Conservation (phyloP, 1,140 invertebrate species). For the Druon quercuslanigerum region DNA sequence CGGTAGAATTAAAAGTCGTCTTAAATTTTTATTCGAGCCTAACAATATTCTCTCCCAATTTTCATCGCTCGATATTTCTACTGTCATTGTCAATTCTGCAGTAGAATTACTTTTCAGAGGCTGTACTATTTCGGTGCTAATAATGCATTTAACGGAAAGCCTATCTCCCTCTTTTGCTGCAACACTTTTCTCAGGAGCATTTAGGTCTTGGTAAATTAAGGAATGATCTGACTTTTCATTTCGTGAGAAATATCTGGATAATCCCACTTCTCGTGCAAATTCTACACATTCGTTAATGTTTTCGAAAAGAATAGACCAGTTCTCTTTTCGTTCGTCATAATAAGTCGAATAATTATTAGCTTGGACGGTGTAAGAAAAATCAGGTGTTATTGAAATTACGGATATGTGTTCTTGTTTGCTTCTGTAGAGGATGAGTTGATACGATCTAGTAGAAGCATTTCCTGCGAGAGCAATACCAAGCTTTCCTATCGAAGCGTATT, state of each 20-base stretch:
- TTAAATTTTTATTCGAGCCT: constrained; percentile 52
- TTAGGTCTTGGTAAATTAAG: constrained; percentile 63
- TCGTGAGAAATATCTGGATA: constrained; percentile 61
- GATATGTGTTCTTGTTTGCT: constrained; percentile 66
- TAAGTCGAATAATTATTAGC: constrained; percentile 69
- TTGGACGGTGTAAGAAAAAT: constrained; percentile 65
- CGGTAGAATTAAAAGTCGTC: constrained; percentile 63
- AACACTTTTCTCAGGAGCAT: constrained; percentile 44
- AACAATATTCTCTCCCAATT: constrained; percentile 66
- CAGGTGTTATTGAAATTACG: constrained; percentile 56
- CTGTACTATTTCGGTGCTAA: constrained; percentile 59
- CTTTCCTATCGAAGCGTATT: constrained; percentile 64
- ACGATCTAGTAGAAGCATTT: constrained; percentile 56
- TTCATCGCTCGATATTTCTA: constrained; percentile 62
- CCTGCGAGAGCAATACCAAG: constrained; percentile 68
- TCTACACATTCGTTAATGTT: constrained; percentile 57
- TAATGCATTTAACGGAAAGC: constrained; percentile 58
- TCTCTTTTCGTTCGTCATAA: constrained; percentile 67
- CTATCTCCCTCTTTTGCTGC: constrained; percentile 57
- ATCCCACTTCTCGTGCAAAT: constrained; percentile 65
- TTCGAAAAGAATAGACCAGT: constrained; percentile 71
- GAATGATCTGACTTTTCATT: constrained; percentile 52
- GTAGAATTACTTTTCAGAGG: constrained; percentile 55
- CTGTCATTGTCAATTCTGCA: constrained; percentile 54
- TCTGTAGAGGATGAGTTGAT: constrained; percentile 69